Percentiles rank a stretch among this genome's conserved stretches.
Evolutionary conservation across 2,113 vertebrate species (phyloP).

Genomic region (Crotophaga sulcirostris): DNA sequence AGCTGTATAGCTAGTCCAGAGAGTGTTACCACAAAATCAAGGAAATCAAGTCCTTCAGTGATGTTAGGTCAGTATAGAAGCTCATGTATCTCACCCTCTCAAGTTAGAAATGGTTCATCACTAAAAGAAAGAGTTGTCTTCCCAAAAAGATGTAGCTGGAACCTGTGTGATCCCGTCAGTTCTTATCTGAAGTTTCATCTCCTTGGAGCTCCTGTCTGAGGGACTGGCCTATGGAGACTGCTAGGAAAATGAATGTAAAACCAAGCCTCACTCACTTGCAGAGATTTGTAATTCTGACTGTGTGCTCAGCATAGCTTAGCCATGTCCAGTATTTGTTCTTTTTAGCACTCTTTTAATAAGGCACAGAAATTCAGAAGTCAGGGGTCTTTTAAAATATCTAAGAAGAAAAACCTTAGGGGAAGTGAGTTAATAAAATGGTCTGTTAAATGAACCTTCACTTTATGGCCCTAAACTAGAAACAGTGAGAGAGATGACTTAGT

Average conservation of each 20-base stretch:
- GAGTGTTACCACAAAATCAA: background rate
- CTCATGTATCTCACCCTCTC: background rate
- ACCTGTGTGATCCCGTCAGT: background rate
- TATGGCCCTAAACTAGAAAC: background rate
- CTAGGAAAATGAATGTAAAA: background rate
- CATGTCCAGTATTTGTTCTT: background rate
- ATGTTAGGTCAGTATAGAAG: background rate
- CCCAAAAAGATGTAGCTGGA: background rate
- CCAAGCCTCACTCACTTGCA: background rate
- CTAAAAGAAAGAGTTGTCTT: background rate
- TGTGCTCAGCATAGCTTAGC: background rate
- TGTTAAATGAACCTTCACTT: constrained; percentile 17
- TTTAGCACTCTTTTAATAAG: background rate
- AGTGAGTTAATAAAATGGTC: background rate
- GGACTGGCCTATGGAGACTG: accelerated
- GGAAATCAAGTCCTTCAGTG: background rate
- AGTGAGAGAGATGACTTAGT: background rate
- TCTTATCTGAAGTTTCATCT: background rate
- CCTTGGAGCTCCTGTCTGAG: background rate
- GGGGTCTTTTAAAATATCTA: background rate
- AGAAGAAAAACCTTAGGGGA: background rate
- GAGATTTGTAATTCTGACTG: background rate
- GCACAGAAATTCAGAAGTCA: background rate
- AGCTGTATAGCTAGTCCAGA: background rate
- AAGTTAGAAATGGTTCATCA: background rate